A percentile compares a stretch with the other conserved stretches of the same genome.
Evolutionary conservation across 1,140 invertebrate species (phyloP).

Genomic region (Hetaerina americana): DNA sequence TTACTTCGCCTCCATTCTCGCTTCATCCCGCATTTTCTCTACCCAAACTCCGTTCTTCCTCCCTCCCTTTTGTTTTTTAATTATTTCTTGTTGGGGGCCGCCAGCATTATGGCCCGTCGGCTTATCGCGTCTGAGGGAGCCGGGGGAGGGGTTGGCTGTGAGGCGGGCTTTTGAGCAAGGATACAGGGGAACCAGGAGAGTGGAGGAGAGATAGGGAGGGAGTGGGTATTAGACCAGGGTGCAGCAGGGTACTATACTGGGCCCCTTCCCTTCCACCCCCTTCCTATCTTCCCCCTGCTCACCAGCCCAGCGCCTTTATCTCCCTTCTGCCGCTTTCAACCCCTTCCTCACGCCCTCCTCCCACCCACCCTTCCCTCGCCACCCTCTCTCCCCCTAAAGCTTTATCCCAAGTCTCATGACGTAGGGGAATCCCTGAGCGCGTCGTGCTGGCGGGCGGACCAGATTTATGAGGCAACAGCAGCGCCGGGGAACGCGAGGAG

Average conservation of each 20-base stretch:
- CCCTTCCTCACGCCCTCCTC: no score
- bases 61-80: slow-evolving; percentile 1
- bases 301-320: no score
- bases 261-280: background rate
- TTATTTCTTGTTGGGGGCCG: background rate
- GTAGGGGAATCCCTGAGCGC: background rate
- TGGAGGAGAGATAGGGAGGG: no score
- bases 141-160: background rate
- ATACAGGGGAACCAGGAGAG: no score
- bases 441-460: background rate
- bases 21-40: background rate
- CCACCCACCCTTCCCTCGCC: no score
- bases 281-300: no score
- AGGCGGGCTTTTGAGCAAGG: no score
- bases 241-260: no score
- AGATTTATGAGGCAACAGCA: background rate
- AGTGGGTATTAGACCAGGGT: no score
- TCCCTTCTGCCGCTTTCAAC: no score
- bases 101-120: no score
- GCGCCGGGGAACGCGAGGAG: background rate
- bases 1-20: background rate
- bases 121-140: background rate
- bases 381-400: background rate
- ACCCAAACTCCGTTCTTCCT: no score
- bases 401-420: background rate